Evolutionary conservation across 2,797 vertebrate species (phyloP).

Genomic region (Ispidina lecontei): DNA sequence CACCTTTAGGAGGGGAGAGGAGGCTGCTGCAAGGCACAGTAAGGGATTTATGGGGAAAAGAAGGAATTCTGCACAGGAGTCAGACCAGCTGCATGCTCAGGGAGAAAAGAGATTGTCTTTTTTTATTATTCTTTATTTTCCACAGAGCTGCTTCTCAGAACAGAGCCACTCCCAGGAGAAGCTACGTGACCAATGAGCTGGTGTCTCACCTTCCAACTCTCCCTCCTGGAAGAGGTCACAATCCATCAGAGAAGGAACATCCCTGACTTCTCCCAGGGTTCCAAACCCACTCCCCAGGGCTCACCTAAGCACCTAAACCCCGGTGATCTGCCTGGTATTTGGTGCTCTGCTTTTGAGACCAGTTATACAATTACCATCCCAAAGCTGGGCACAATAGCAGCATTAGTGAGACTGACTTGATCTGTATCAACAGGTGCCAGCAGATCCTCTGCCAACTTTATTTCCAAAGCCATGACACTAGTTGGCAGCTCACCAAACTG

Average conservation of each 20-base stretch:
- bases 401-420: not conserved
- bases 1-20: not conserved
- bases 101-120: not conserved
- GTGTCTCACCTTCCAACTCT: not conserved
- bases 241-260: not conserved
- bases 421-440: slow-evolving; percentile 52
- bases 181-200: not conserved
- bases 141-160: not conserved
- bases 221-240: not conserved
- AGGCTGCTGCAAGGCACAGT: not conserved
- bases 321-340: not conserved
- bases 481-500: slow-evolving; percentile 8
- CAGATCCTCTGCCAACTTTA: not conserved
- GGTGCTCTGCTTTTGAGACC: not conserved
- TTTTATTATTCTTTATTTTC: no score
- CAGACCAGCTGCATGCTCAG: not conserved
- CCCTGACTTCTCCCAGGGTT: fast-evolving
- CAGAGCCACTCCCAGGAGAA: not conserved
- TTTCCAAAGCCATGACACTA: slow-evolving; percentile 36
- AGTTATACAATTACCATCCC: not conserved
- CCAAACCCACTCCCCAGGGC: not conserved
- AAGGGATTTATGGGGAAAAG: not conserved
- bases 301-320: not conserved
- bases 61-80: not conserved
- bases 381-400: not conserved